Conservation (phyloP, 2,888 invertebrate genomes). For the Ichneumon xanthorius region DNA sequence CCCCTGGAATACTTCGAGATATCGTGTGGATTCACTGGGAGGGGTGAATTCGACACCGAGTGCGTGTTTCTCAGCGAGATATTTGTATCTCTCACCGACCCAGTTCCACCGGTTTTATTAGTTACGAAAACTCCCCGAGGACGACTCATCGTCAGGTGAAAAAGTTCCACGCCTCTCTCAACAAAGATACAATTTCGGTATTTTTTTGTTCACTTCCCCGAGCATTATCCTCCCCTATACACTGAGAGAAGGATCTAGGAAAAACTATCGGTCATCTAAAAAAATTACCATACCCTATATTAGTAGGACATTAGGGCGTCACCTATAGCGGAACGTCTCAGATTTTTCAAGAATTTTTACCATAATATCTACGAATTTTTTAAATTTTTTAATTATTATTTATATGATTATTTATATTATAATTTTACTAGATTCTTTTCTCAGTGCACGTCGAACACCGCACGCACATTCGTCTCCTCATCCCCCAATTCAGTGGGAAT, state of each 20-base stretch:
- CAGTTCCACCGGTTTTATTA: conserved; percentile 24
- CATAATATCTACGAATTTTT: too few species aligned
- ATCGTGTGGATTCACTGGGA: conserved; percentile 13
- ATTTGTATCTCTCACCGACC: conserved; percentile 6
- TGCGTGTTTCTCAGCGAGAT: conserved; percentile 43
- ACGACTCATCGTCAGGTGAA: conserved; percentile 77
- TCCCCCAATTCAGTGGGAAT: neutral
- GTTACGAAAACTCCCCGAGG: conserved; percentile 43
- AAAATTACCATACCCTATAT: too few species aligned
- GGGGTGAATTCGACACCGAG: conserved; percentile 36
- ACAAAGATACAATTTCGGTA: neutral
- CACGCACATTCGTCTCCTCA: neutral
- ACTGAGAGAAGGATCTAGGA: too few species aligned
- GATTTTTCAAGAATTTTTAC: too few species aligned
- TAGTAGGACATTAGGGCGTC: too few species aligned
- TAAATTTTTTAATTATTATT: too few species aligned
- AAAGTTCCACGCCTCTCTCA: conserved; percentile 75
- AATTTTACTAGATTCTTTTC: too few species aligned
- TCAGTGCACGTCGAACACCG: too few species aligned
- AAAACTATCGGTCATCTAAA: too few species aligned
- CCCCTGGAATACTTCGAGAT: neutral
- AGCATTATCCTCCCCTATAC: neutral
- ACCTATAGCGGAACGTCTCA: too few species aligned
- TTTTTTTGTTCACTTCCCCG: neutral
- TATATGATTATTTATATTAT: too few species aligned